These are phyloP conservation scores for Melinaea menophilus DNA, from an alignment of 2,888 invertebrate species.

Conservation along the genomic window DNA sequence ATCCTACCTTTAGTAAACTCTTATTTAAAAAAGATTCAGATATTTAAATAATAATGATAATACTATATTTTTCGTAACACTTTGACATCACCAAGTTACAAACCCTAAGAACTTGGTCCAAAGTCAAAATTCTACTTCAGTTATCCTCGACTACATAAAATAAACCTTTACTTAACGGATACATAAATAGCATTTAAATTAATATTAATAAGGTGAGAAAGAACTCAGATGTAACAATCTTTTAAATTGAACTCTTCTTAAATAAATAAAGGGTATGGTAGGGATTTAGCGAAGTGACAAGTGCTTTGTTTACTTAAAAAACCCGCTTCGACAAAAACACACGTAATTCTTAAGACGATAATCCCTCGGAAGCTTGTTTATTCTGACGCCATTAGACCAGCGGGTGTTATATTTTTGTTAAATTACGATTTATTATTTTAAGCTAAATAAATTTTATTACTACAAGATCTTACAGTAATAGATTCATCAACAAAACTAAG, in stretches of 20 bases:
- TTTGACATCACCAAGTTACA: too few relatives aligned
- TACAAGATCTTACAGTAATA: too few relatives aligned
- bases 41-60: too few relatives aligned
- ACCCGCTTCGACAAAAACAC: conserved; percentile 33
- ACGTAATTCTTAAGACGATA: conserved; percentile 70
- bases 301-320: conserved; percentile 36
- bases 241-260: conserved; percentile 6
- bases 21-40: too few relatives aligned
- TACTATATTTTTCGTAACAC: too few relatives aligned
- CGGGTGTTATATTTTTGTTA: conserved; percentile 18
- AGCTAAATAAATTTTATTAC: too few relatives aligned
- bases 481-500: too few relatives aligned
- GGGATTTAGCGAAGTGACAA: conserved; percentile 31
- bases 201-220: background rate
- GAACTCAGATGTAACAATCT: conserved; percentile 2
- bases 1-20: too few relatives aligned
- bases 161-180: background rate
- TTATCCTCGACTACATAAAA: background rate
- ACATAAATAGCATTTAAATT: background rate
- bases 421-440: background rate
- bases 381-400: conserved; percentile 47
- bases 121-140: too few relatives aligned
- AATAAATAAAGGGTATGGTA: conserved; percentile 21
- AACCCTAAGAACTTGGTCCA: too few relatives aligned
- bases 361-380: conserved; percentile 67